These are phyloP conservation scores for Aix galericulata DNA, from an alignment of 2,113 vertebrate genomes.

Conservation along the genomic window DNA sequence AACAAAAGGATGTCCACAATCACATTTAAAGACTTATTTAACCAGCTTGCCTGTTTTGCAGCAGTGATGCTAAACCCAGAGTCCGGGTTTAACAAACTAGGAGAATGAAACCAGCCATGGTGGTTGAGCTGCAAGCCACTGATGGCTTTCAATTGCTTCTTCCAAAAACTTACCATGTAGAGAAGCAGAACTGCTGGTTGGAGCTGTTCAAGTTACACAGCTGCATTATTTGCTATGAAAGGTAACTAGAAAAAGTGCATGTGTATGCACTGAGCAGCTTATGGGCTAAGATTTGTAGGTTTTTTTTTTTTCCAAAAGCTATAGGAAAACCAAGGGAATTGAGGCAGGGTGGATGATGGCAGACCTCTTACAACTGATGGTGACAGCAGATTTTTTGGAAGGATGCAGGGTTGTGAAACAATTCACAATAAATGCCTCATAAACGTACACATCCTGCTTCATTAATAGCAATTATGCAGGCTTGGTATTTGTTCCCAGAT, in stretches of 20 bases:
- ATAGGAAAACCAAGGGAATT: background rate
- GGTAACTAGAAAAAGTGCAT: background rate
- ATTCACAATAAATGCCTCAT: background rate
- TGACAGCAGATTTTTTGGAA: background rate
- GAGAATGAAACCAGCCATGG: background rate
- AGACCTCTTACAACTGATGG: background rate
- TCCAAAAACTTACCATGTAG: background rate
- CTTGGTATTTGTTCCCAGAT: background rate
- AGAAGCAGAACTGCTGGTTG: background rate
- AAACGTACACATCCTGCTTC: background rate
- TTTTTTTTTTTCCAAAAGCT: background rate
- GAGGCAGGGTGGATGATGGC: background rate
- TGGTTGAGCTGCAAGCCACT: background rate
- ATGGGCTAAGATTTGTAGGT: background rate
- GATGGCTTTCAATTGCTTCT: background rate
- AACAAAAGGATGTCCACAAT: background rate
- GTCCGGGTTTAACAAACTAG: background rate
- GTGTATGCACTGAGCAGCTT: background rate
- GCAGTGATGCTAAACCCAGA: background rate
- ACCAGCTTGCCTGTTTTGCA: background rate
- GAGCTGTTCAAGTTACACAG: background rate
- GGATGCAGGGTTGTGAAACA: background rate
- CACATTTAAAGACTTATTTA: background rate
- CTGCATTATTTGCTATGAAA: background rate
- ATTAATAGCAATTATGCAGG: background rate